Base-by-base conservation (phyloP, 2,797 vertebrate genomes). In the Erpetoichthys calabaricus region DNA sequence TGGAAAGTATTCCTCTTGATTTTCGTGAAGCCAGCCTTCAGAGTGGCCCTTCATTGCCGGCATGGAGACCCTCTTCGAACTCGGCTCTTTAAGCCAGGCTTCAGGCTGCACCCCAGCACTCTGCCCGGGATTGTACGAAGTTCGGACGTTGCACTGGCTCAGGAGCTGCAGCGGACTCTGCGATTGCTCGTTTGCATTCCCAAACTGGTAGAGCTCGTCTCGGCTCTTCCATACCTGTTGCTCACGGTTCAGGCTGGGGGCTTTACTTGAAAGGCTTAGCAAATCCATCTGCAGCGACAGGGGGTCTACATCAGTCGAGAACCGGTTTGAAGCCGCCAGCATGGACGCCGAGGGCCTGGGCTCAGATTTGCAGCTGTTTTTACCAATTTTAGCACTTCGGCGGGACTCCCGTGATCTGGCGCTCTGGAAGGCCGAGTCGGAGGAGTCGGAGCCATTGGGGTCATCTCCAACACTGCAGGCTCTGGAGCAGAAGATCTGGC, bases 261-360 rank as follows among this genome's bases (percentile, higher is more conserved):
- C 92, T 75, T 97, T 94, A 75, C 94, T 94, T 66, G 95, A 92
- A 63, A 99, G 85, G 71, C 96, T 98, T 57, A 99, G 86, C 72
- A 98, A 80, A 68, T 99, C 96, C 96, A 99, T 98, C 78, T 98
- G 95, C 65, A 96, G 66, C 3, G 96, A 99, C 55, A 99, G 85
- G 0, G 94, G 94, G 72, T 99, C 96, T 70, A 97, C 88, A 0
- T 98, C 95, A 0, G 90, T 82, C 0, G 92, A 94, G 60, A 88
- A 90, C 51, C 89, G 84, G 62, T 81, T 89, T 2, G 80, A 86
- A 4, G 86, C 81, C 44, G 86, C 80, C 75, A 89, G 77, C 63
- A 89, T 79, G 57, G 87, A 75, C 83, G 73, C 75, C 63, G 74
- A 89, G 50, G 49, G 80, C 73, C 66, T 78, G 77, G 74, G 79